These are phyloP conservation scores for Clanis bilineata DNA, from an alignment of 2,888 invertebrate genomes.

Conservation along the genomic window DNA sequence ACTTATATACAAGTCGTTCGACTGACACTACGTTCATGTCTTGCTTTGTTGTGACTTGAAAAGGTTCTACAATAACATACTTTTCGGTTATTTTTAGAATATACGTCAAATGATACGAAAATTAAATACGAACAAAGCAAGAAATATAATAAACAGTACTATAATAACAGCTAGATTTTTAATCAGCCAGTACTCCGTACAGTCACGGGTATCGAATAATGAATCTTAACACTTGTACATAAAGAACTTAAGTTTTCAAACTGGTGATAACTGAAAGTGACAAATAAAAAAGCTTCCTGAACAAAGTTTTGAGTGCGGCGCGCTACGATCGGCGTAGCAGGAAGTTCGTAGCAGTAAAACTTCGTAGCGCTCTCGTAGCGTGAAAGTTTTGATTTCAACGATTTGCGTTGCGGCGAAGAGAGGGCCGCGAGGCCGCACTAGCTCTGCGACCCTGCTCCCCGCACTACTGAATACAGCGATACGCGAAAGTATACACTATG, in stretches of 20 bases:
- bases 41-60: background rate
- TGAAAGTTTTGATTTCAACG: constrained; percentile 83
- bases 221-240: constrained; percentile 31
- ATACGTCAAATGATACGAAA: background rate
- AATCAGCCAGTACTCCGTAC: background rate
- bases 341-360: constrained; percentile 82
- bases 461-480: constrained; percentile 32
- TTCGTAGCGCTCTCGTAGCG: constrained; percentile 82
- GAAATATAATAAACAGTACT: background rate
- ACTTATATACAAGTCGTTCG: background rate
- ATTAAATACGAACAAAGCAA: background rate
- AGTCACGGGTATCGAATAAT: background rate
- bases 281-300: constrained; percentile 79
- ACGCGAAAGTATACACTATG: constrained; percentile 29
- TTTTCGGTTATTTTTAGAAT: background rate
- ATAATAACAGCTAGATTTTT: too few species aligned
- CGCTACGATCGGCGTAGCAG: constrained; percentile 78
- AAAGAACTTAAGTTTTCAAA: constrained; percentile 62
- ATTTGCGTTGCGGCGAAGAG: constrained; percentile 79
- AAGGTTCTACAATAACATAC: background rate
- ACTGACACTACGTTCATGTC: background rate
- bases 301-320: constrained; percentile 79
- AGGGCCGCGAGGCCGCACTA: constrained; percentile 76
- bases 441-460: constrained; percentile 65
- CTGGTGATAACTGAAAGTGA: constrained; percentile 76